These are phyloP conservation scores for Gymnosoma rotundatum DNA, from an alignment of 2,888 invertebrate genomes.

Conservation along the genomic window DNA sequence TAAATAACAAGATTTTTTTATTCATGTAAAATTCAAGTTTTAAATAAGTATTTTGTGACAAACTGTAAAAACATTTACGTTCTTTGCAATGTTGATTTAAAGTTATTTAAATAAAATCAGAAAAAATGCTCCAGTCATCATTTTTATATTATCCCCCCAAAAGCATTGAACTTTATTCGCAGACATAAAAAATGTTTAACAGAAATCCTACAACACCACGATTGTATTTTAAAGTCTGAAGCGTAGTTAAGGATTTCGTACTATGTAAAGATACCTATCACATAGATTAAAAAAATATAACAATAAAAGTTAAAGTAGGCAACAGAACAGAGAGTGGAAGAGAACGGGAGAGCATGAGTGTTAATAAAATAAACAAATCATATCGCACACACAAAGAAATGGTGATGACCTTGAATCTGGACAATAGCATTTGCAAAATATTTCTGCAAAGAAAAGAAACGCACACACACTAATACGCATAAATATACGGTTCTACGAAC, in stretches of 20 bases:
- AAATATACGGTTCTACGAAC: conserved; percentile 17
- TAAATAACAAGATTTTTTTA: too few species aligned
- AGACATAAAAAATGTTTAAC: too few species aligned
- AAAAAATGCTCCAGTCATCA: not conserved
- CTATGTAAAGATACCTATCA: not conserved
- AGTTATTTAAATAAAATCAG: too few species aligned
- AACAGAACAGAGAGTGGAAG: not conserved
- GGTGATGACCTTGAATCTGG: conserved; percentile 63
- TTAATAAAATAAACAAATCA: conserved; percentile 19
- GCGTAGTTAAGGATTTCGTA: not conserved
- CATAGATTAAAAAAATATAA: not conserved
- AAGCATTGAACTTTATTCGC: not conserved
- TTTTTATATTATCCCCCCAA: not conserved
- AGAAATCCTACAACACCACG: too few species aligned
- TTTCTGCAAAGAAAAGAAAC: not conserved
- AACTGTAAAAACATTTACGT: too few species aligned
- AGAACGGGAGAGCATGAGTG: conserved; percentile 3
- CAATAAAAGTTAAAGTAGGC: not conserved
- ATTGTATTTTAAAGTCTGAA: not conserved
- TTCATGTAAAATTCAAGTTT: too few species aligned
- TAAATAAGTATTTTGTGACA: too few species aligned
- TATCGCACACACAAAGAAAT: conserved; percentile 48
- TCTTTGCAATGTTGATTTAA: too few species aligned
- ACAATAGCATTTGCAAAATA: conserved; percentile 45
- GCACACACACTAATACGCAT: not conserved